Percentiles rank a stretch among this genome's conserved stretches.
These are phyloP conservation scores for Dicranocentrus wangi DNA, from an alignment of 2,888 invertebrate genomes.

Conservation along the genomic window DNA sequence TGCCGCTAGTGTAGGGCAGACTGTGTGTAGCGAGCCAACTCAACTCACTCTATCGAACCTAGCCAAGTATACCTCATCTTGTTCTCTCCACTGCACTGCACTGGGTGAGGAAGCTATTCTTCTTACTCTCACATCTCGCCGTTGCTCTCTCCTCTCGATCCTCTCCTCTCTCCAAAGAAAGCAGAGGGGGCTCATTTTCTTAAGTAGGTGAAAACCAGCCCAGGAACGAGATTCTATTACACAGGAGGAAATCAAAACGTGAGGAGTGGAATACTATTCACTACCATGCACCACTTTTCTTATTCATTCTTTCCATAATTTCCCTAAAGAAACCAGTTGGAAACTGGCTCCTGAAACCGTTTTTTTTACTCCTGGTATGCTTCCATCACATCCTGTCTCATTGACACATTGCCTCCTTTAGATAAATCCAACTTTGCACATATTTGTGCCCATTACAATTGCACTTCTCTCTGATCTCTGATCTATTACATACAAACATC, in stretches of 20 bases:
- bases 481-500: background rate
- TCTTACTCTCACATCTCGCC: background rate
- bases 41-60: too few species aligned
- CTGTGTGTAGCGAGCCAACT: too few species aligned
- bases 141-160: background rate
- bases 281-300: background rate
- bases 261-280: background rate
- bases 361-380: background rate
- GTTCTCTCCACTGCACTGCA: too few species aligned
- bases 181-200: conserved; percentile 25
- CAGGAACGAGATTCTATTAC: conserved; percentile 15
- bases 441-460: background rate
- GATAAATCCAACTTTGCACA: background rate
- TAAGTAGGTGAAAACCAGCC: conserved; percentile 44
- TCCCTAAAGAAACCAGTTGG: conserved; percentile 17
- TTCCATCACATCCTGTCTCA: background rate
- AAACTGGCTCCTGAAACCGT: background rate
- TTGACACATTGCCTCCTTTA: conserved; percentile 16
- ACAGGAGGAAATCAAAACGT: background rate
- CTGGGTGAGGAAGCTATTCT: background rate
- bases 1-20: too few species aligned
- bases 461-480: background rate
- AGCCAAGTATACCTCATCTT: too few species aligned
- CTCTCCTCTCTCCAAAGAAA: background rate
- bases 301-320: conserved; percentile 10